Percentiles rank a stretch among this genome's conserved stretches.
These are phyloP conservation scores for Bactericera cockerelli DNA, from an alignment of 1,140 invertebrate species.

Conservation along the genomic window DNA sequence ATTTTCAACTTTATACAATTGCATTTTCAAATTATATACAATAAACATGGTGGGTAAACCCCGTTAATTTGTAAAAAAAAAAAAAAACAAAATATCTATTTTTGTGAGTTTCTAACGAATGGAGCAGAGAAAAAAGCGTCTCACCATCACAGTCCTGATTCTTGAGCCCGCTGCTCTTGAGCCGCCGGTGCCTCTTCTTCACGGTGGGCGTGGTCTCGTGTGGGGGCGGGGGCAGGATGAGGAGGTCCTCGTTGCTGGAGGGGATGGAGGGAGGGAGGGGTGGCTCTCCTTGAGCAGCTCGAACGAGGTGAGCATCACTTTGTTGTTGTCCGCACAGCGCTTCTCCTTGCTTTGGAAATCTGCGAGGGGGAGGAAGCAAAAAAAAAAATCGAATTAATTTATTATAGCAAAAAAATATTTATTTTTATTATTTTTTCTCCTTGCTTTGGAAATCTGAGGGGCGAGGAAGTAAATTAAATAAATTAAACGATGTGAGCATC, in stretches of 20 bases:
- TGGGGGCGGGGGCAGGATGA: conserved; percentile 24
- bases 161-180: conserved; percentile 62
- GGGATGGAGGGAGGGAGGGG: conserved; percentile 24
- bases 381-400: no score
- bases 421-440: no score
- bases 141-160: conserved; percentile 55
- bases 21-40: no score
- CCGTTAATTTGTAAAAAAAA: conserved; percentile 10
- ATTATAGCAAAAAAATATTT: no score
- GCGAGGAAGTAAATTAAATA: no score
- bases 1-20: no score
- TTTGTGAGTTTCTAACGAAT: no score
- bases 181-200: conserved; percentile 59
- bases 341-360: conserved; percentile 39
- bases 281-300: conserved; percentile 43
- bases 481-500: no score
- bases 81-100: no score
- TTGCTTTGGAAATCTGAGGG: no score
- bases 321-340: conserved; percentile 40
- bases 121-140: no score
- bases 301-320: conserved; percentile 49
- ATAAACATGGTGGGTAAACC: no score
- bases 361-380: conserved; percentile 25
- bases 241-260: conserved; percentile 28
- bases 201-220: conserved; percentile 60